Evolutionary conservation across 2,113 vertebrate species (phyloP), one percentile per base, ranked within the genome.

Genomic region (Phaethornis superciliosus): DNA sequence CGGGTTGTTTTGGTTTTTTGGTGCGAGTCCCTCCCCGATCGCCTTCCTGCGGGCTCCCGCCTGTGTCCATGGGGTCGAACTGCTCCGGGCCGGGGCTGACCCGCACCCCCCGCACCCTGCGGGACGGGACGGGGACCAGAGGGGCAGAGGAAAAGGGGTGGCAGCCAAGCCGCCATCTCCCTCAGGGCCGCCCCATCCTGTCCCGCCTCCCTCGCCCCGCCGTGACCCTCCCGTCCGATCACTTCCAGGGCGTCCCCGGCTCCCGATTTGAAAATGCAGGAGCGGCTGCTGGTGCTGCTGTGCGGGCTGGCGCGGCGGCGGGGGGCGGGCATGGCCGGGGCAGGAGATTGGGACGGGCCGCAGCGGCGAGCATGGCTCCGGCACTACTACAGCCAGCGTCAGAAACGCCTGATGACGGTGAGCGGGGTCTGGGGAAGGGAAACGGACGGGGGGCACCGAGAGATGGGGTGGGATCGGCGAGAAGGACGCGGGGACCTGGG

Each of bases 361-460:
- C 98, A 98, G 54, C 96, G 98, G 69, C 96, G 98, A 32, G 85
- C 98, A 94, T 94, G 98, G 74, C 97, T 98, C 44, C 95, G 98
- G 10, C 98, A 98, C 76, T 98, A 98, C 81, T 98, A 98, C 93
- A 98, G 98, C 49, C 98, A 98, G 96, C 96, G 98, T 40, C 98
- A 98, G 94, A 97, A 97, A 75, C 97, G 98, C 84, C 98, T 98
- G 94, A 97, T 98, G 47, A 96, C 98, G 98, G 98, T 98, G 71
- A 85, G 22, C 19, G 74, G 47, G 71, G 65, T 30, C 44, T 18
- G 80, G 42, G 81, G 44, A 40, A 40, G 37, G 37, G 37, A 40
- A 40, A 40, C 37, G 11, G 9, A 40, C 9, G 54, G 33, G 14
- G 58, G 21, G 28, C 8, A 12, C 7, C 21, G 30, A 12, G 69